Evolutionary conservation across 2,797 vertebrate genomes (phyloP).

Genomic region (Thamnophis elegans): DNA sequence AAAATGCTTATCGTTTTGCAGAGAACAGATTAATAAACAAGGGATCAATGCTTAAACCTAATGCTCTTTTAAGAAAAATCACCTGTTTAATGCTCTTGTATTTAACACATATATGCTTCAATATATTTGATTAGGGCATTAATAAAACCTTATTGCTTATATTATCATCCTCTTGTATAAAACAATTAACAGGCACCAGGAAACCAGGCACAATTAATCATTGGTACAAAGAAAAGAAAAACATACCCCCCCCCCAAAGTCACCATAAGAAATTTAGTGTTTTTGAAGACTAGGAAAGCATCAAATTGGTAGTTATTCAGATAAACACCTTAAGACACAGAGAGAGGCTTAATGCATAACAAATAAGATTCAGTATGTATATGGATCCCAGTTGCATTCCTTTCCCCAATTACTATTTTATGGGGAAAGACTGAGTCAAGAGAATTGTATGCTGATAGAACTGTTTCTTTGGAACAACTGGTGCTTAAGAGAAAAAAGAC

Average conservation of each 20-base stretch:
- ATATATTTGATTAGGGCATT: constrained; percentile 65
- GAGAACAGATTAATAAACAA: constrained; percentile 63
- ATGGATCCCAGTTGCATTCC: neutral
- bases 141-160: constrained; percentile 64
- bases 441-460: neutral
- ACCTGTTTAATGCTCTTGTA: constrained; percentile 53
- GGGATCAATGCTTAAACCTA: constrained; percentile 64
- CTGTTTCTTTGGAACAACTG: neutral
- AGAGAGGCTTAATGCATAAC: neutral
- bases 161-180: constrained; percentile 61
- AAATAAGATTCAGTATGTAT: constrained; percentile 11
- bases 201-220: constrained; percentile 64
- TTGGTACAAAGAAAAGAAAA: constrained; percentile 55
- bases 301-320: constrained; percentile 39
- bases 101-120: constrained; percentile 65
- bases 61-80: constrained; percentile 64
- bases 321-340: constrained; percentile 32
- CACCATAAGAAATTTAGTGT: constrained; percentile 45
- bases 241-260: neutral
- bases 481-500: neutral
- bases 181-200: constrained; percentile 64
- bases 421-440: neutral
- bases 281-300: constrained; percentile 59
- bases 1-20: constrained; percentile 55
- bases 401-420: neutral